Evolutionary conservation across 2,113 vertebrate species (phyloP), one percentile per base, ranked within the genome.

Genomic region (Ptilonorhynchus violaceus): DNA sequence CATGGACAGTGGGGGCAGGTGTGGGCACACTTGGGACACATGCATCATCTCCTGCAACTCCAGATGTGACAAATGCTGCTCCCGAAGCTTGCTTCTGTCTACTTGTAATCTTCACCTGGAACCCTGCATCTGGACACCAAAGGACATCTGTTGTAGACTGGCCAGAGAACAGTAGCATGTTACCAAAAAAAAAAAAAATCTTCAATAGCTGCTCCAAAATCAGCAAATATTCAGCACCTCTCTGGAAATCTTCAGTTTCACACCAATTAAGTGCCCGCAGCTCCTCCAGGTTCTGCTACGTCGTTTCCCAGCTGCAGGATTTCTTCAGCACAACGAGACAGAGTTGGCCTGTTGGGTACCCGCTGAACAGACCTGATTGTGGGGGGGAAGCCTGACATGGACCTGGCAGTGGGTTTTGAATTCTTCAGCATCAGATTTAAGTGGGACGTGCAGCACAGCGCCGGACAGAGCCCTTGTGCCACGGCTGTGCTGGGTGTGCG

Each of bases 401-500:
- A 66, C 24, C 67, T 79, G 85, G 37, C 13, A 3, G 76, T 9
- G 9, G 52, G 46, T 66, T 87, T 86, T 52, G 33, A 84, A 35
- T 3, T 49, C 39, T 91, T 81, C 22, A 6, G 64, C 18, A 5
- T 87, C 42, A 11, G 37, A 12, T 56, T 52, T 13, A 33, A 81
- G 75, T 5, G 11, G 85, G 56, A 35, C 0, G 2, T 89, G 73
- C 81, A 85, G 82, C 6, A 1, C 52, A 73, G 75, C 67, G 31
- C 56, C 47, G 44, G 52, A 39, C 3, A 0, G 21, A 79, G 62
- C 52, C 4, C 3, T 78, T 3, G 4, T 59, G 63, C 59, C 0
- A 0, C 1, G 17, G 49, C 63, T 66, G 47, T 87, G 81, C 46
- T 49, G 72, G 41, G 52, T 0, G 0, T 19, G 37, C 5, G 2